These are phyloP conservation scores for Lepidiolamprologus cunningtoni DNA, from an alignment of 2,113 vertebrate species.

Conservation along the genomic window DNA sequence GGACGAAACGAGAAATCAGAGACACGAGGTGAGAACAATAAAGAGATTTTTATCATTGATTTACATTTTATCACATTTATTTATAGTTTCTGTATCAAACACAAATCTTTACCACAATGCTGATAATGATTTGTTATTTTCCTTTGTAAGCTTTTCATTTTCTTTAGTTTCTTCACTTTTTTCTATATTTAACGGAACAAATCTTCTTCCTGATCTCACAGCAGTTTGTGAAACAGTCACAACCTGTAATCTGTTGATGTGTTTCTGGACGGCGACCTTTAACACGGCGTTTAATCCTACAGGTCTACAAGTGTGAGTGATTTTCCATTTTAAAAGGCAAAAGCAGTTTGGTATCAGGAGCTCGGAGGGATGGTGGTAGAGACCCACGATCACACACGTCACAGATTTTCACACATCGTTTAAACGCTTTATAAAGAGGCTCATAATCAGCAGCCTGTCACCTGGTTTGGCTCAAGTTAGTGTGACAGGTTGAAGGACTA, in stretches of 20 bases:
- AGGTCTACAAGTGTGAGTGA: background rate
- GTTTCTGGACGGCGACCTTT: background rate
- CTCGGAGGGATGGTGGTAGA: background rate
- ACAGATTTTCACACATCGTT: no score
- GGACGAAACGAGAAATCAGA: fast-evolving
- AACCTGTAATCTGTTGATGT: fast-evolving
- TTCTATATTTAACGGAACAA: fast-evolving
- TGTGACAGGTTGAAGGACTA: no score
- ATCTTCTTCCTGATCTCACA: background rate
- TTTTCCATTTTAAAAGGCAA: background rate
- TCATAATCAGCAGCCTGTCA: no score
- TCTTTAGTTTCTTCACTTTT: background rate
- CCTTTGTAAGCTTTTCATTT: background rate
- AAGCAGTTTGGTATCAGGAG: background rate
- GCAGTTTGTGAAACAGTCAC: background rate
- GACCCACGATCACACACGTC: no score
- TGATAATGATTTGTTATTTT: background rate
- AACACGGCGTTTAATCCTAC: background rate
- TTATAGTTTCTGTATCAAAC: background rate
- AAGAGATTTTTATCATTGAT: fast-evolving
- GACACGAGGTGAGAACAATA: background rate
- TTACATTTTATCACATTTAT: background rate
- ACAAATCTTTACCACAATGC: background rate
- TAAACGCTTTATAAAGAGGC: no score
- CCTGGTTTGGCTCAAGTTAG: no score